These are phyloP conservation scores for Symphodus melops DNA, from an alignment of 2,113 vertebrate species.

Conservation along the genomic window DNA sequence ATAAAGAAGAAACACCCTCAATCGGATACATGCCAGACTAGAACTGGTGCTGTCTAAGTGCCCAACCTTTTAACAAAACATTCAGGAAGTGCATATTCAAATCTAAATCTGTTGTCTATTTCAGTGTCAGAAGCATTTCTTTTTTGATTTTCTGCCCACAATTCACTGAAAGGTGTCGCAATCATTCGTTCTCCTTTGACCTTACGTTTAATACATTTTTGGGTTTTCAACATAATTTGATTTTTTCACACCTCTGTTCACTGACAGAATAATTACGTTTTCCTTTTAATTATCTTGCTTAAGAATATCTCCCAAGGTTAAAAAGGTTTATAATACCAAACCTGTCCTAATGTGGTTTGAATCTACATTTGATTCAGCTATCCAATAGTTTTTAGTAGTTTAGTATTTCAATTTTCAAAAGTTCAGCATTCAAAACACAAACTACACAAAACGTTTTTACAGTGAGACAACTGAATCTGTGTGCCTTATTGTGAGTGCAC, in stretches of 20 bases:
- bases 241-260: not conserved
- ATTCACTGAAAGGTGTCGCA: conserved; percentile 43
- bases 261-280: not conserved
- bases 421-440: not conserved
- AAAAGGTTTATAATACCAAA: not conserved
- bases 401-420: not conserved
- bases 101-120: conserved; percentile 37
- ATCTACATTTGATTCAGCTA: not conserved
- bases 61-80: conserved; percentile 8
- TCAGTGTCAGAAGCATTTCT: conserved; percentile 40
- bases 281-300: not conserved
- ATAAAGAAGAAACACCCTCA: not conserved
- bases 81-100: conserved; percentile 33
- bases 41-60: not conserved
- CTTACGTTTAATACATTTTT: not conserved
- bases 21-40: conserved; percentile 5
- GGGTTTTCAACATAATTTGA: not conserved
- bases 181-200: conserved; percentile 13
- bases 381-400: not conserved
- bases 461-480: not conserved
- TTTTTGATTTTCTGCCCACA: conserved; percentile 53
- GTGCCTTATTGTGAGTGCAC: not conserved
- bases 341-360: not conserved
- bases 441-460: not conserved
- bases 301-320: not conserved